phyloP scores from a whole-genome alignment of 2,113 vertebrate species.

The Aleadryas rufinucha region DNA sequence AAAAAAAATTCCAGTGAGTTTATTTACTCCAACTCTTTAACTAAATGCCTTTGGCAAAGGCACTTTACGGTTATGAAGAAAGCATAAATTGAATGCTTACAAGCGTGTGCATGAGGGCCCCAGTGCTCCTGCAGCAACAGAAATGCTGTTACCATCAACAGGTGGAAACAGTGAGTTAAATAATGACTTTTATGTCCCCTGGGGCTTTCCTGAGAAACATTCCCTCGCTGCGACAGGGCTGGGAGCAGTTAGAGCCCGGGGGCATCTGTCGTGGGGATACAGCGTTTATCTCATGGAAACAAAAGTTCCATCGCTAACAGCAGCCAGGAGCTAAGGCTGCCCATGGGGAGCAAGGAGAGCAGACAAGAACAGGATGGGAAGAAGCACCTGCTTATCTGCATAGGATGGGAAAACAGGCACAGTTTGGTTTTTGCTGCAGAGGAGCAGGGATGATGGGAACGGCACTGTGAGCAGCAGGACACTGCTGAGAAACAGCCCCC shows the following conservation, averaged over 20 bases:
- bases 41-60: not conserved
- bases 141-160: not conserved
- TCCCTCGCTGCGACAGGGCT: accelerated
- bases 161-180: not conserved
- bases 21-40: not conserved
- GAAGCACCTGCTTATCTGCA: not conserved
- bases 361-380: not conserved
- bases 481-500: not conserved
- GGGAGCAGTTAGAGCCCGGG: not conserved
- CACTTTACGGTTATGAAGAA: not conserved
- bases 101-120: accelerated
- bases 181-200: not conserved
- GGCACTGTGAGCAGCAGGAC: accelerated
- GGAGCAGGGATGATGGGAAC: not conserved
- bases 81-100: not conserved
- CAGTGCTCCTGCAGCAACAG: not conserved
- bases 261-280: accelerated
- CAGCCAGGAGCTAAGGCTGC: not conserved
- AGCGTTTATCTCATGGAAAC: not conserved
- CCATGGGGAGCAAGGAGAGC: accelerated
- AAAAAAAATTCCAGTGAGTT: not conserved
- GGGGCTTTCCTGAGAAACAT: not conserved
- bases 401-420: not conserved
- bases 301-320: not conserved
- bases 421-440: not conserved